Base-by-base conservation (phyloP, 2,888 invertebrate species). In the Anoncus sp. region DNA sequence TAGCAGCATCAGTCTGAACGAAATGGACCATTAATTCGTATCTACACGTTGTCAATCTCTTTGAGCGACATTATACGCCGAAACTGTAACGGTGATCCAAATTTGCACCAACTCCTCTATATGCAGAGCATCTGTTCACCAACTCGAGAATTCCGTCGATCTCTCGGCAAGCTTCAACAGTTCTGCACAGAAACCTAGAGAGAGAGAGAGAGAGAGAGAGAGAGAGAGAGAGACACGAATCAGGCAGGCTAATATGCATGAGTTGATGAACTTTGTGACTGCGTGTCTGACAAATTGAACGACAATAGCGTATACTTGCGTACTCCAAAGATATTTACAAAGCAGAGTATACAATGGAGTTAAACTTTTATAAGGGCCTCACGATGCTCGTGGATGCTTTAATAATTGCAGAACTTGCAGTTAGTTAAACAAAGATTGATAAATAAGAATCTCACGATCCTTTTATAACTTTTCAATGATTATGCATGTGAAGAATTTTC, bases 61-160 rank as follows among this genome's bases (percentile, higher is more conserved):
- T 7, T 59, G 1, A 22, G 43, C 10, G n/a, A 2, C 22, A 16
- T 16, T 27, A 24, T 27, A 16, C 40, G 5, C 0, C 10, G n/a
- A 45, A 4, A 27, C 24, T 4, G 43, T 14, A 40, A 40, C n/a
- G 40, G 2, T 43, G 45, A 16, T 6, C 16, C 27, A 45, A 27
- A 27, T 45, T 60, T 6, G 27, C 20, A 38, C 20, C 35, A 57
- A 38, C 38, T 38, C 7, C 14, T 31, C 1, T 12, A 10, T 16
- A 14, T 10, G 40, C 47, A 20, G 24, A 27, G 38, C 59, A 49
- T 38, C 59, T 12, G 38, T 27, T 45, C 14, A 3, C 38, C 35
- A 16, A 60, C 51, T 35, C 12, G 59, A 65, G 59, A 65, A 73
- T 62, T 45, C 57, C 51, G n/a, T n/a, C 20, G 35, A 27, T 38